phyloP scores from a whole-genome alignment of 2,113 vertebrate species.

The Hiodon alosoides region DNA sequence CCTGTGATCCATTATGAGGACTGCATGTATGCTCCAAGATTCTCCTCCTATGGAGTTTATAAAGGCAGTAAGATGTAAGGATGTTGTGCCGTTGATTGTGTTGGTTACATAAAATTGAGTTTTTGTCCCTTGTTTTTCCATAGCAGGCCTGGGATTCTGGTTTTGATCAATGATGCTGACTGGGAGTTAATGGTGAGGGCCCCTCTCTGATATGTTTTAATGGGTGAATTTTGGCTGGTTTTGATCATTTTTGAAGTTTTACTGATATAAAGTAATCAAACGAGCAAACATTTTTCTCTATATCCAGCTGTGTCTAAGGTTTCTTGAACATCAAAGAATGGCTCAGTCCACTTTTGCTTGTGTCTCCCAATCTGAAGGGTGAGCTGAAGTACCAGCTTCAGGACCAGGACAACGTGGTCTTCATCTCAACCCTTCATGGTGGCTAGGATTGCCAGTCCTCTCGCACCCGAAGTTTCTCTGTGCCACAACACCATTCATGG shows the following conservation, averaged over 20 bases:
- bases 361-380: slow-evolving; percentile 64
- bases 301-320: not conserved
- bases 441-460: slow-evolving; percentile 61
- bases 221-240: not conserved
- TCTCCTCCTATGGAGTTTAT: too few species aligned
- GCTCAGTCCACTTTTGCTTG: slow-evolving; percentile 22
- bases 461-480: not conserved
- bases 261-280: not conserved
- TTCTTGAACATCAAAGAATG: slow-evolving; percentile 10
- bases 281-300: not conserved
- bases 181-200: slow-evolving; percentile 96
- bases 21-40: not conserved
- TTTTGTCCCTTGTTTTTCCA: slow-evolving; percentile 27
- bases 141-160: slow-evolving; percentile 94
- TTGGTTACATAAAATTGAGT: not conserved
- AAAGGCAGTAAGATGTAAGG: too few species aligned
- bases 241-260: not conserved
- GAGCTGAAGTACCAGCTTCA: slow-evolving; percentile 88
- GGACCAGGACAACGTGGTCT: slow-evolving; percentile 86
- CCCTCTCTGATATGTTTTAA: slow-evolving; percentile 17
- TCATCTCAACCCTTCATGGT: slow-evolving; percentile 94
- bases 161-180: slow-evolving; percentile 94
- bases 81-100: not conserved
- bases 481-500: not conserved
- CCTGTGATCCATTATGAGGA: not conserved